A percentile compares a stretch with the other conserved stretches of the same genome.
phyloP scores from a whole-genome alignment of 2,113 vertebrate genomes.

The Pygoscelis antarcticus region DNA sequence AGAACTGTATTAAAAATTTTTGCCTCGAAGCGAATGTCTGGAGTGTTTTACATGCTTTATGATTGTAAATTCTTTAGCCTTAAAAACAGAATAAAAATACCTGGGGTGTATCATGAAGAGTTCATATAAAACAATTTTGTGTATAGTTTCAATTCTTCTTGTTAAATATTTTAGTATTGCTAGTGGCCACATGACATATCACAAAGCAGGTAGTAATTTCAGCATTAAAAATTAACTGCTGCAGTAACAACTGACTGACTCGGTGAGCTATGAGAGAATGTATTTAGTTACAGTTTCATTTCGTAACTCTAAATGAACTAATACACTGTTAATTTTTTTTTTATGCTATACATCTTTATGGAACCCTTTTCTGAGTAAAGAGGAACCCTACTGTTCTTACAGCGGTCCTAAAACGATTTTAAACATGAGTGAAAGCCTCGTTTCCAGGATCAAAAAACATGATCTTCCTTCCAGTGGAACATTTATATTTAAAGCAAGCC shows the following conservation, averaged over 20 bases:
- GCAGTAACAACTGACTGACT: background rate
- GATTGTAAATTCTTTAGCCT: background rate
- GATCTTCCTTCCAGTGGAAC: background rate
- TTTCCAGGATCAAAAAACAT: background rate
- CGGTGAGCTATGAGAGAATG: background rate
- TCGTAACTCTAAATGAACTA: background rate
- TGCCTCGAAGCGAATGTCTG: background rate
- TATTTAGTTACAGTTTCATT: background rate
- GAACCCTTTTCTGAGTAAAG: background rate
- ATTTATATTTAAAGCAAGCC: background rate
- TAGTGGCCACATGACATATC: background rate
- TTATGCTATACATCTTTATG: background rate
- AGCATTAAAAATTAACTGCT: constrained; percentile 63
- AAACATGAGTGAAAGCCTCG: background rate
- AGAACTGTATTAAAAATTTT: background rate
- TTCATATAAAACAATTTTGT: background rate
- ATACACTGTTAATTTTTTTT: background rate
- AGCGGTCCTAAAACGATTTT: background rate
- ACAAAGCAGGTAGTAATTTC: constrained; percentile 29
- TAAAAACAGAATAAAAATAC: background rate
- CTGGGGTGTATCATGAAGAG: background rate
- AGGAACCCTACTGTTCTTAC: background rate
- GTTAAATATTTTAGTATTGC: constrained; percentile 59
- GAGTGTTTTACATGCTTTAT: background rate
- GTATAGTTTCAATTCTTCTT: background rate